Conservation (phyloP, 2,797 vertebrate genomes). For the Loriculus beryllinus region DNA sequence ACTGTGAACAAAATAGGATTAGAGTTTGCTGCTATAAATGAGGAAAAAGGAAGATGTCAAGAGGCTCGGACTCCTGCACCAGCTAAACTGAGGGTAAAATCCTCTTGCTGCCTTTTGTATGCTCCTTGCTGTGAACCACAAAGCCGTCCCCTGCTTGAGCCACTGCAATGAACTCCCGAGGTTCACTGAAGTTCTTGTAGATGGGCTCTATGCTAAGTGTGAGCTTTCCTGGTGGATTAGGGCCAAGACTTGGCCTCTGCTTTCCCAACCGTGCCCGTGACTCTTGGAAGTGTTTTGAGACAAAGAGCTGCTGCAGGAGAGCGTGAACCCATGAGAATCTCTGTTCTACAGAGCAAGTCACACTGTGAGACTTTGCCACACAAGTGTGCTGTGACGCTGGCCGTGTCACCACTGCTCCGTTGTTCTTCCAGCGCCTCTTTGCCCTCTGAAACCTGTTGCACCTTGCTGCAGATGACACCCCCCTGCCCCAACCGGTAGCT, state of each 20-base stretch:
- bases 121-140: background rate
- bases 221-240: background rate
- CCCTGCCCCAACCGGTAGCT: background rate
- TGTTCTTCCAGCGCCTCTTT: background rate
- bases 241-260: background rate
- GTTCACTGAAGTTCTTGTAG: background rate
- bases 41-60: background rate
- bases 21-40: background rate
- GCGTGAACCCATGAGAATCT: background rate
- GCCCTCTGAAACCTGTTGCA: background rate
- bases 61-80: background rate
- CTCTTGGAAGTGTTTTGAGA: background rate
- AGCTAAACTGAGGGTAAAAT: slow-evolving; percentile 30
- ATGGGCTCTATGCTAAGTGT: background rate
- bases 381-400: background rate
- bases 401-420: background rate
- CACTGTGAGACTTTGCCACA: background rate
- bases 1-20: background rate
- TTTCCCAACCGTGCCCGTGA: background rate
- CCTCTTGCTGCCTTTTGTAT: background rate
- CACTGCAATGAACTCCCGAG: background rate
- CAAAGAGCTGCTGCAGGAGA: background rate
- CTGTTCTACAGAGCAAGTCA: background rate
- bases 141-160: background rate
- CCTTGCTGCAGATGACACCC: background rate